A percentile compares a stretch with the other conserved stretches of the same genome.
These are phyloP conservation scores for Callosobruchus maculatus DNA, from an alignment of 2,888 invertebrate species.

Conservation along the genomic window DNA sequence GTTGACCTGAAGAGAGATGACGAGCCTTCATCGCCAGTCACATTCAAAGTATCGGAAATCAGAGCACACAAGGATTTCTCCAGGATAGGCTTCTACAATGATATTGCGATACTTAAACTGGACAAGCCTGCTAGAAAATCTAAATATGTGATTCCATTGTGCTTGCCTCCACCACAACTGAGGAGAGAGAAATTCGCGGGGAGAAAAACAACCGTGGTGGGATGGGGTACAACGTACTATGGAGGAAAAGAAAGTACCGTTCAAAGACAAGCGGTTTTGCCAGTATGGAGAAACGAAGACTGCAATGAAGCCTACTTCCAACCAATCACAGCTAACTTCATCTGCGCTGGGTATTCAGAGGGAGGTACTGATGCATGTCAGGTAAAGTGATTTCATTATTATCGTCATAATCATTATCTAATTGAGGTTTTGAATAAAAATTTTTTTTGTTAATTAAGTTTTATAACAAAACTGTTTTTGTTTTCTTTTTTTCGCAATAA, in stretches of 20 bases:
- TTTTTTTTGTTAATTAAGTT: too few relatives aligned
- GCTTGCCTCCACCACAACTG: slow-evolving; percentile 65
- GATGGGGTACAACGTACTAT: slow-evolving; percentile 89
- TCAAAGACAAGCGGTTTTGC: slow-evolving; percentile 79
- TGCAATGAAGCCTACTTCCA: slow-evolving; percentile 90
- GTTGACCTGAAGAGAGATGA: slow-evolving; percentile 81
- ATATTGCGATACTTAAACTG: slow-evolving; percentile 81
- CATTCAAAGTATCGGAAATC: slow-evolving; percentile 73
- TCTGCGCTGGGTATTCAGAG: slow-evolving; percentile 85
- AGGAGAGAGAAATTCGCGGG: slow-evolving; percentile 65
- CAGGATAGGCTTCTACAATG: slow-evolving; percentile 90
- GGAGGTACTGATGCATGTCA: slow-evolving; percentile 94
- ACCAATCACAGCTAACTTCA: slow-evolving; percentile 84
- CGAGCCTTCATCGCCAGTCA: slow-evolving; percentile 80
- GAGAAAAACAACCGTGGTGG: slow-evolving; percentile 80
- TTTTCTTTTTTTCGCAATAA: too few relatives aligned
- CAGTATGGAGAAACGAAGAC: slow-evolving; percentile 86
- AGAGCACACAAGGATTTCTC: slow-evolving; percentile 82
- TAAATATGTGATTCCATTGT: slow-evolving; percentile 83
- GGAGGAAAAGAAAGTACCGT: slow-evolving; percentile 85
- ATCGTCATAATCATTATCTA: too few relatives aligned
- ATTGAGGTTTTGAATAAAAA: too few relatives aligned
- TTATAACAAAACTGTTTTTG: too few relatives aligned
- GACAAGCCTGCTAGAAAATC: slow-evolving; percentile 73
- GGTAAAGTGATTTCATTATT: slow-evolving; percentile 53